Evolutionary conservation across 2,113 vertebrate species (phyloP), one percentile per base, ranked within the genome.

Genomic region (Antennarius striatus): DNA sequence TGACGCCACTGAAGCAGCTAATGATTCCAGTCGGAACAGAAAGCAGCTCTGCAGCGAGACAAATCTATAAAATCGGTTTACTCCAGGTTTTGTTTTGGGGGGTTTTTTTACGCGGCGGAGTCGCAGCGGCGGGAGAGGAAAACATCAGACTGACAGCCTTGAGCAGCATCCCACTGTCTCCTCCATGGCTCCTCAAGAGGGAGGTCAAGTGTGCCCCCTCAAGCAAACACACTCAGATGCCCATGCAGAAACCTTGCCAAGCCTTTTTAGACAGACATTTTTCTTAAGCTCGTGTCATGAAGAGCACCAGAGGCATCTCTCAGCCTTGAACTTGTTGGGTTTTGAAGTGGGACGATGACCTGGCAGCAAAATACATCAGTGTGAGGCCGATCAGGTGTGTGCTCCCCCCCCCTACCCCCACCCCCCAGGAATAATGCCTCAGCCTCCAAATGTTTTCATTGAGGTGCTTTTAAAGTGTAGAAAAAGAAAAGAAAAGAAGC

Each of bases 201-300:
- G 87, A 81, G 89, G 90, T 92, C 92, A 93, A 93, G 91, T 91
- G 88, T 69, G 43, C 77, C 86, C 88, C 87, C 87, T 87, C 91
- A 86, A 89, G 80, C 84, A 87, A 89, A 86, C 78, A 85, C 87
- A 80, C 85, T 85, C 75, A 52, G 75, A 88, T 91, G 86, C 86
- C 90, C 84, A 89, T 91, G 92, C 89, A 91, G 89, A 91, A 84
- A 86, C 83, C 90, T 86, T 79, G 81, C 68, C 77, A 70, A 83
- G 80, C 84, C 84, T 81, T 88, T 36, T 90, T 83, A 90, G 86
- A 52, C 73, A 73, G 78, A 74, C 75, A 76, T 80, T 84, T 90
- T 87, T 86, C 75, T 81, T 83, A 77, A 90, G 89, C 70, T 86
- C 87, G 46, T 71, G 80, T 81, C 86, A 81, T 81, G 60, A 60